A percentile compares a stretch with the other conserved stretches of the same genome.
These are phyloP conservation scores for Nesoenas mayeri DNA, from an alignment of 2,113 vertebrate species.

Conservation along the genomic window DNA sequence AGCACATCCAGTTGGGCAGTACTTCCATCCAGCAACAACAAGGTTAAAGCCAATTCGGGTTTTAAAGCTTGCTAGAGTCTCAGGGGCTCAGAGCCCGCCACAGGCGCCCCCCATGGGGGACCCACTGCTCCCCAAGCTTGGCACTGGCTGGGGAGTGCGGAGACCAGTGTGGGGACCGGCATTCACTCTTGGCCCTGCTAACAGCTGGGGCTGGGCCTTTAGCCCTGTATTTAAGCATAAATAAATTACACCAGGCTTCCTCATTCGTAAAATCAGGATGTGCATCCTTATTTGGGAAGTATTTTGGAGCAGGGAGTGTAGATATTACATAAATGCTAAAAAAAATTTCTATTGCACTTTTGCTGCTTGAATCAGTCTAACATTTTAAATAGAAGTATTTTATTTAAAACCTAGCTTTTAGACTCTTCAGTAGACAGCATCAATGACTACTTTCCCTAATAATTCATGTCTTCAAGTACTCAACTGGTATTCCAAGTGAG, in stretches of 20 bases:
- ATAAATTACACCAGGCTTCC: background rate
- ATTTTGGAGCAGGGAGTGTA: background rate
- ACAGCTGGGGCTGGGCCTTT: background rate
- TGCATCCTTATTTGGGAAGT: background rate
- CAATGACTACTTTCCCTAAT: background rate
- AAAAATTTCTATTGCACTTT: background rate
- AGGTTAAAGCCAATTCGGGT: background rate
- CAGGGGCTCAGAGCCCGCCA: accelerated
- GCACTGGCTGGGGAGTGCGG: background rate
- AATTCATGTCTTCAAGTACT: background rate
- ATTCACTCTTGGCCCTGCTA: accelerated
- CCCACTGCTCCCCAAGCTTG: background rate
- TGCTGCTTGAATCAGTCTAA: background rate
- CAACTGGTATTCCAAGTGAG: background rate
- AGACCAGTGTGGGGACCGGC: background rate
- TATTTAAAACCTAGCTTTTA: background rate
- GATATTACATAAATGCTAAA: background rate
- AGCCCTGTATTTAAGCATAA: background rate
- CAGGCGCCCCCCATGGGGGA: accelerated
- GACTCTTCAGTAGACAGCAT: background rate
- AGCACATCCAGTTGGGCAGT: background rate
- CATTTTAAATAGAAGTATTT: background rate
- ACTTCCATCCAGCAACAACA: background rate
- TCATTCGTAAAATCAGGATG: background rate
- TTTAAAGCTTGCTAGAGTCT: background rate